These are phyloP conservation scores for Corythornis cristatus DNA, from an alignment of 2,113 vertebrate species.

Conservation along the genomic window DNA sequence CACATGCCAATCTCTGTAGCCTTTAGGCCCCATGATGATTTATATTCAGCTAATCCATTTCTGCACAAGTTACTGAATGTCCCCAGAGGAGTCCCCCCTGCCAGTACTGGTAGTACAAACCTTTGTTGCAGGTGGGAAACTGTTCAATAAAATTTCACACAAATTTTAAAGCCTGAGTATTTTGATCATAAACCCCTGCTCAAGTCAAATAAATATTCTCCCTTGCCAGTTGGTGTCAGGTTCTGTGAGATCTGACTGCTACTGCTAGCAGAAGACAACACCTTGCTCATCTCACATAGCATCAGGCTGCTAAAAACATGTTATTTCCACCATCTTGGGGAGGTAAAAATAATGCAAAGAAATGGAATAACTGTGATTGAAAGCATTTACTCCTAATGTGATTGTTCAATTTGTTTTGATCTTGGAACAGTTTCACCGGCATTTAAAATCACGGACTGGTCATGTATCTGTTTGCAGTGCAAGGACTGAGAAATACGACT, in stretches of 20 bases:
- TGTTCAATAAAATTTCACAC: not conserved
- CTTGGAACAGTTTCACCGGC: not conserved
- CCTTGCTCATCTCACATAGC: not conserved
- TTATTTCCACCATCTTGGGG: not conserved
- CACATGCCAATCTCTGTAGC: not conserved
- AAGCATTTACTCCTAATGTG: not conserved
- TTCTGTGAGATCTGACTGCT: not conserved
- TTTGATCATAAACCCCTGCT: not conserved
- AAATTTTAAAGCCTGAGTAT: not conserved
- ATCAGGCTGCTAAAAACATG: fast-evolving
- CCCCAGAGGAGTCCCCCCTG: not conserved
- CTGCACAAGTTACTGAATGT: not conserved
- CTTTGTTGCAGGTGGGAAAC: not conserved
- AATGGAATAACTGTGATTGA: not conserved
- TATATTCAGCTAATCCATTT: not conserved
- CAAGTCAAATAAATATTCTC: not conserved
- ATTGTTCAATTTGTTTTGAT: not conserved
- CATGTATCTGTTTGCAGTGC: not conserved
- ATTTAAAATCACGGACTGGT: not conserved
- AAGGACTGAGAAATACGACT: not conserved
- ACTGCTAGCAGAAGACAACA: not conserved
- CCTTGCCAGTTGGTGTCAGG: not conserved
- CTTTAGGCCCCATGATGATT: not conserved
- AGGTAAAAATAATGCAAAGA: not conserved
- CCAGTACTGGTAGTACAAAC: not conserved